Percentiles rank a stretch among this genome's conserved stretches.
phyloP scores from a whole-genome alignment of 2,113 vertebrate genomes.

The Cephalopholis sonnerati region DNA sequence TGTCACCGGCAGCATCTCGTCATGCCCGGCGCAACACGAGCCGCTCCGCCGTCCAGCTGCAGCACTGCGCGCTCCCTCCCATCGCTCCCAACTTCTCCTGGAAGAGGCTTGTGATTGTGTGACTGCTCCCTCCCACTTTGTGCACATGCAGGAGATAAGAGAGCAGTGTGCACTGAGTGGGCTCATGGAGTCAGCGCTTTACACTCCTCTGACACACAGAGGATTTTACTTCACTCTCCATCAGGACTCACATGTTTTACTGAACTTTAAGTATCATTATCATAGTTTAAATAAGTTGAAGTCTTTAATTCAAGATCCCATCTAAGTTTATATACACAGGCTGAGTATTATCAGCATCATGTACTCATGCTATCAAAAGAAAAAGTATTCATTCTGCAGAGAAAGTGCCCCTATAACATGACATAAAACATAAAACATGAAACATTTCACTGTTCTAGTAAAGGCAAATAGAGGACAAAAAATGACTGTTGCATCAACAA shows the following conservation, averaged over 20 bases:
- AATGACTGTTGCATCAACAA: too few relatives aligned
- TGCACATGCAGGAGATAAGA: slow-evolving; percentile 36
- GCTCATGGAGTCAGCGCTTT: not conserved
- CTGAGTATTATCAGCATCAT: not conserved
- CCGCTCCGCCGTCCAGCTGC: slow-evolving; percentile 52
- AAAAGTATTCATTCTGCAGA: too few relatives aligned
- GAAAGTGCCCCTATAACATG: not conserved
- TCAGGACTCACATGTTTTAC: too few relatives aligned
- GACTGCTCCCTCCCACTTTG: slow-evolving; percentile 59
- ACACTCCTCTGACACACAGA: not conserved
- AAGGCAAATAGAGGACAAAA: too few relatives aligned
- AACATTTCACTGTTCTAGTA: too few relatives aligned
- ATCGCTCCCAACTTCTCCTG: slow-evolving; percentile 42
- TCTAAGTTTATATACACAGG: not conserved
- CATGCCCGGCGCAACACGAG: slow-evolving; percentile 31
- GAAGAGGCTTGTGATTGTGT: slow-evolving; percentile 52
- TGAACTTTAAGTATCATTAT: not conserved
- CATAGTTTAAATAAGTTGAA: not conserved
- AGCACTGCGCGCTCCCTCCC: slow-evolving; percentile 58
- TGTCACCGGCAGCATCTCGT: slow-evolving; percentile 40
- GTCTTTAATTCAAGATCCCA: not conserved
- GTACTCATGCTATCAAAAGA: not conserved
- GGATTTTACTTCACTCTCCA: not conserved
- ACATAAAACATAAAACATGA: too few relatives aligned
- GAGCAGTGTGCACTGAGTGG: not conserved